Percentiles rank a stretch among this genome's conserved stretches.
Conservation (phyloP, 2,113 vertebrate species). For the Otolemur garnettii region DNA sequence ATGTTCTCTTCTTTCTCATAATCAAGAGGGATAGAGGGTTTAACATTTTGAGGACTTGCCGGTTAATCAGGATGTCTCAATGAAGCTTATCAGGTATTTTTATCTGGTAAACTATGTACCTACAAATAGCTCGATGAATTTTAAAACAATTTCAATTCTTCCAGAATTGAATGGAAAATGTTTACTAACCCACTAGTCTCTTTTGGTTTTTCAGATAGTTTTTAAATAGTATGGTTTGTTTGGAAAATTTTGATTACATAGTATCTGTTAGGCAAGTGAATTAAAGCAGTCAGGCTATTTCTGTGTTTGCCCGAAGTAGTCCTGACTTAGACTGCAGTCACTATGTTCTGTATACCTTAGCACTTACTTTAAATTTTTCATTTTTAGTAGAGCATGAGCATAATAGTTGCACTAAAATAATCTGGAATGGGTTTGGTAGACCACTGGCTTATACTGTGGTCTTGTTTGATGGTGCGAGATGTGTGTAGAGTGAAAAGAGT, state of each 20-base stretch:
- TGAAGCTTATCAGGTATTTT: conserved; percentile 46
- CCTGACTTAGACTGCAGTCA: background rate
- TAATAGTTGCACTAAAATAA: conserved; percentile 26
- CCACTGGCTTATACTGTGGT: background rate
- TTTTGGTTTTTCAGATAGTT: conserved; percentile 68
- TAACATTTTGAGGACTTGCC: conserved; percentile 53
- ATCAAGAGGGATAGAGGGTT: conserved; percentile 35
- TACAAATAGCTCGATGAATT: conserved; percentile 43
- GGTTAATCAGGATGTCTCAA: conserved; percentile 37
- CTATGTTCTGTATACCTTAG: background rate
- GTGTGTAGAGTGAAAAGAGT: background rate
- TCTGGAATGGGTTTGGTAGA: conserved; percentile 13
- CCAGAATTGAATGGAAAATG: conserved; percentile 48
- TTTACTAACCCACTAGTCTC: conserved; percentile 15
- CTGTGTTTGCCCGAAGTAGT: background rate
- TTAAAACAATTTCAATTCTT: conserved; percentile 53
- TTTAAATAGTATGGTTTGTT: conserved; percentile 26
- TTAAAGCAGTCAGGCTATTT: conserved; percentile 32
- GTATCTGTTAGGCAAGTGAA: background rate
- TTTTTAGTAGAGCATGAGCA: conserved; percentile 12
- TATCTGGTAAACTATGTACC: conserved; percentile 49
- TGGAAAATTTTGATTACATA: conserved; percentile 18
- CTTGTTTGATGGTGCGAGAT: background rate
- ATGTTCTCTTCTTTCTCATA: conserved; percentile 39
- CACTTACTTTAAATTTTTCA: conserved; percentile 43